Conservation (phyloP, 2,113 vertebrate species). For the Sapayoa aenigma region DNA sequence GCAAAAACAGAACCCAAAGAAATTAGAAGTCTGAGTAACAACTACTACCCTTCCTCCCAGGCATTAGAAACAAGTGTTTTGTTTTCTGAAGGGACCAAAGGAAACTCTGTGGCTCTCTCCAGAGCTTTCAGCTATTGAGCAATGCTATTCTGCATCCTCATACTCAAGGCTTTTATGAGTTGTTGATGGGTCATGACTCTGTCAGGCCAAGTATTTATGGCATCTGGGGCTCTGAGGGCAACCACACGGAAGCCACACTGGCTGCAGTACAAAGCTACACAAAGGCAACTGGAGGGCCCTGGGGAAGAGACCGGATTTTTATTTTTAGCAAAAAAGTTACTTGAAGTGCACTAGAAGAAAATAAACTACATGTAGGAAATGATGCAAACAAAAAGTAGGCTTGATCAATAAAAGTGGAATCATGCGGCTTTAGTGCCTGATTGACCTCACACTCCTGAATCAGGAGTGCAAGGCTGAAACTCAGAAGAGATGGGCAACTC, state of each 20-base stretch:
- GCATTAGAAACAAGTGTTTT: background rate
- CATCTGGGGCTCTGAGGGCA: background rate
- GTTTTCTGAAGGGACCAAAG: background rate
- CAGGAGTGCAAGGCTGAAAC: background rate
- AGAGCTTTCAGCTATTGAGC: background rate
- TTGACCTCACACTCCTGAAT: background rate
- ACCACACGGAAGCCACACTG: constrained; percentile 32
- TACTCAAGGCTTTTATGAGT: background rate
- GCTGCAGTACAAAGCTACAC: constrained; percentile 1
- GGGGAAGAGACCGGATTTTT: background rate
- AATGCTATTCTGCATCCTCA: background rate
- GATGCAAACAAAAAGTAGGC: background rate
- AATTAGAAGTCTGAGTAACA: background rate
- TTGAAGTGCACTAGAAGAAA: background rate
- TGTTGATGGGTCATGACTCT: background rate
- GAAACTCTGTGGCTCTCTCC: background rate
- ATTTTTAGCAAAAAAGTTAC: constrained; percentile 23
- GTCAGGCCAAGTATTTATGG: constrained; percentile 14
- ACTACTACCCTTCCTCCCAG: background rate
- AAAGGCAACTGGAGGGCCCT: background rate
- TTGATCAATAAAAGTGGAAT: background rate
- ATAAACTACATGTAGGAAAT: background rate
- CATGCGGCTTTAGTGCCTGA: background rate
- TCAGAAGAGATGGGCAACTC: background rate
- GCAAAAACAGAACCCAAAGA: background rate